Conservation (phyloP, 2,113 vertebrate genomes). For the Taxidea taxus region DNA sequence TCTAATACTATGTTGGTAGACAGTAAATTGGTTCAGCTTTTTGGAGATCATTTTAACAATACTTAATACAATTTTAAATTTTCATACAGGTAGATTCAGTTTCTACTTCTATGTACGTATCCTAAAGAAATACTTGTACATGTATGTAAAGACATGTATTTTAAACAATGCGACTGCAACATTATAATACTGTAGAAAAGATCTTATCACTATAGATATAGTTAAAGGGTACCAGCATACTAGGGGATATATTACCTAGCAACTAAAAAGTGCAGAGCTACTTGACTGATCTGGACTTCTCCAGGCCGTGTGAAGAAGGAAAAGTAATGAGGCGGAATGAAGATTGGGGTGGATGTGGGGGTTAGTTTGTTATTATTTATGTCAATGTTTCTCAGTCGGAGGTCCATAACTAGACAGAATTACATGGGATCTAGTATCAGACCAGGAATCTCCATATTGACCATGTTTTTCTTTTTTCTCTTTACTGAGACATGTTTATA, state of each 20-base stretch:
- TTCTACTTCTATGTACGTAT: background rate
- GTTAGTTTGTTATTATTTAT: background rate
- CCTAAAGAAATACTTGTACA: background rate
- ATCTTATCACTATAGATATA: background rate
- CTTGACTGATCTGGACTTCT: background rate
- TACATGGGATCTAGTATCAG: background rate
- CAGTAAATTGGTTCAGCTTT: background rate
- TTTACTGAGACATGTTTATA: background rate
- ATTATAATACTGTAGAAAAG: background rate
- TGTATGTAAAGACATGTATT: background rate
- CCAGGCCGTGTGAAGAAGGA: background rate
- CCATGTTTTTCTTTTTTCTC: background rate
- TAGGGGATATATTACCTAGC: background rate
- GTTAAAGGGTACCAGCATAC: background rate
- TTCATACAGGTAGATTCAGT: background rate
- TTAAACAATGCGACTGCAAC: background rate
- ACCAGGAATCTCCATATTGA: background rate
- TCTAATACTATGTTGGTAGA: background rate
- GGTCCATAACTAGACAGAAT: background rate
- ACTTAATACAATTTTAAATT: background rate
- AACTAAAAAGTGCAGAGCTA: background rate
- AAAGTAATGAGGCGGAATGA: background rate
- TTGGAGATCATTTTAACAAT: background rate
- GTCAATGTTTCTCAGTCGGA: background rate
- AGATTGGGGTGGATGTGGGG: background rate